Evolutionary conservation across 2,113 vertebrate genomes (phyloP).

Genomic region (Polypterus senegalus): DNA sequence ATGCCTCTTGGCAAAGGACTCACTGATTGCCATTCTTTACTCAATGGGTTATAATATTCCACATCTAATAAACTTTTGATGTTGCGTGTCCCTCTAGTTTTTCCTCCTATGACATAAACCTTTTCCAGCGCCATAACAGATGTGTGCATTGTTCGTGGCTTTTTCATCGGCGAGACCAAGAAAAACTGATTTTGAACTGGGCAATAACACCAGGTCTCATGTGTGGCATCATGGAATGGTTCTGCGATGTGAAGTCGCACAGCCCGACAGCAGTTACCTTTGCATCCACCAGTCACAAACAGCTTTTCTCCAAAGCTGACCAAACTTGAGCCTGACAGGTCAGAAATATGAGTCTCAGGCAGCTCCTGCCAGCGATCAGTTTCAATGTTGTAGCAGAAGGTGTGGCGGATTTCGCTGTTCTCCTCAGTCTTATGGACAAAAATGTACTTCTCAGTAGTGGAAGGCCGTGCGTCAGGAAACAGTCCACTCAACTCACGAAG

Average conservation of each 20-base stretch:
- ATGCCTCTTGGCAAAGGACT: slow-evolving; percentile 77
- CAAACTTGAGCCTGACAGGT: slow-evolving; percentile 78
- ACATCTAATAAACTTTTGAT: slow-evolving; percentile 72
- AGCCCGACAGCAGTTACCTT: slow-evolving; percentile 68
- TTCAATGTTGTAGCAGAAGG: slow-evolving; percentile 85
- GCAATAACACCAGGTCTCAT: slow-evolving; percentile 88
- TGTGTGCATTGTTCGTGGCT: slow-evolving; percentile 83
- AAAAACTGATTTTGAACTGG: slow-evolving; percentile 64
- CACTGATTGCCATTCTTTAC: slow-evolving; percentile 65
- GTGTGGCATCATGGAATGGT: slow-evolving; percentile 72
- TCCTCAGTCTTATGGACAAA: slow-evolving; percentile 93
- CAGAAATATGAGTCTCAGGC: slow-evolving; percentile 51
- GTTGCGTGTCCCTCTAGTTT: slow-evolving; percentile 64
- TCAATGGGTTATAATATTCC: slow-evolving; percentile 78
- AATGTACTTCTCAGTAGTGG: slow-evolving; percentile 86
- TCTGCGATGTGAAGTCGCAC: slow-evolving; percentile 81
- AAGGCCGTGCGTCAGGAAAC: slow-evolving; percentile 73
- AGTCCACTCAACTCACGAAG: slow-evolving; percentile 60
- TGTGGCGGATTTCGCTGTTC: slow-evolving; percentile 58
- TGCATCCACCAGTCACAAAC: slow-evolving; percentile 87
- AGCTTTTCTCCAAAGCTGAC: slow-evolving; percentile 84
- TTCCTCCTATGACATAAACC: slow-evolving; percentile 85
- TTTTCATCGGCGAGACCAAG: slow-evolving; percentile 67
- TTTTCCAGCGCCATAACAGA: slow-evolving; percentile 68
- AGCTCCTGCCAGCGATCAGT: slow-evolving; percentile 76